phyloP scores from a whole-genome alignment of 2,113 vertebrate genomes.

The Prunella himalayana region DNA sequence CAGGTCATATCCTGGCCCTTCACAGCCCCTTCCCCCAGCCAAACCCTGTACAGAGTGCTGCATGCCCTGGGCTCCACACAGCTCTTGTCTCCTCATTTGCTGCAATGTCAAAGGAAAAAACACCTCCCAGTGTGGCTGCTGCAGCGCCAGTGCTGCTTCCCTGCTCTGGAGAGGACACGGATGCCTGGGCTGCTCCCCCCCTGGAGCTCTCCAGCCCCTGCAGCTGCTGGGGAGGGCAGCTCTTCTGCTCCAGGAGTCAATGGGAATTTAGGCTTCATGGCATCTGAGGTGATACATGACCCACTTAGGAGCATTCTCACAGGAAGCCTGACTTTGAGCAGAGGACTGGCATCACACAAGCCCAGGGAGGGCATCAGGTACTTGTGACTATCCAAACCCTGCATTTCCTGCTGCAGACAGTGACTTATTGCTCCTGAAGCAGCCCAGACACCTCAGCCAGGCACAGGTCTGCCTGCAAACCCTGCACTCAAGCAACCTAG shows the following conservation, averaged over 20 bases:
- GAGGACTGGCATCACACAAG: background rate
- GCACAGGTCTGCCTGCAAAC: background rate
- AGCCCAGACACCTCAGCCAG: background rate
- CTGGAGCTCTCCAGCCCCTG: background rate
- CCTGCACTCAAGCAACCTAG: accelerated
- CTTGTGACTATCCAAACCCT: background rate
- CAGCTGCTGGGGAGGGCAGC: background rate
- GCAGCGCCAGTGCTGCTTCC: accelerated
- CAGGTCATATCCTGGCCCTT: background rate
- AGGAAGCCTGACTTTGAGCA: background rate
- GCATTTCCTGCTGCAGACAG: background rate
- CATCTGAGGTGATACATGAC: background rate
- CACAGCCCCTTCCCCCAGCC: background rate
- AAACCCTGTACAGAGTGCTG: background rate
- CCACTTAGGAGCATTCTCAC: background rate
- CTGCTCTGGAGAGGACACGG: accelerated
- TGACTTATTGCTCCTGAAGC: background rate
- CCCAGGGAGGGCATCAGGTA: background rate
- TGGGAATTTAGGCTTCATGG: background rate
- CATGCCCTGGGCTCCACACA: background rate
- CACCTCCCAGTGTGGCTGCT: background rate
- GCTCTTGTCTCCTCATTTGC: background rate
- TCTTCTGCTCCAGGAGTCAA: background rate
- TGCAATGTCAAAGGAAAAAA: constrained; percentile 38
- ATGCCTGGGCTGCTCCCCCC: background rate